Base-by-base conservation (phyloP, 2,888 invertebrate genomes). In the Lasioglossum zephyrum region DNA sequence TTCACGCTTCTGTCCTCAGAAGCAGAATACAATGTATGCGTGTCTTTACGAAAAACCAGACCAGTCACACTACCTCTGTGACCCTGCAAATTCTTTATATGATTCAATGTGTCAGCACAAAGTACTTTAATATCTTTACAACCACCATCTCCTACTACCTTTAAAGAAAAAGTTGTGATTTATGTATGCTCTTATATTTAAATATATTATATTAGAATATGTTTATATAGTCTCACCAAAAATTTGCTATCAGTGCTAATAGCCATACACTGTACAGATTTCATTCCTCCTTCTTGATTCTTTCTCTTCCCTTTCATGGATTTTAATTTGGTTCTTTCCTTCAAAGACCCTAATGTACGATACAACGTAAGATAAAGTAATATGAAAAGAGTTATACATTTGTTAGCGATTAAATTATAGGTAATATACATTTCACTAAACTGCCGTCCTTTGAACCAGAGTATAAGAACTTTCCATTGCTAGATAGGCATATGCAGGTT, bases 381-480 rank as follows among this genome's bases (percentile, higher is more conserved):
- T 39, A 8, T 18, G 11, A 26, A 41, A 53, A 18, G 69, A 39
- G 60, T 47, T 11, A n/a, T 18, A 9, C 1, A 79, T 31, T 22
- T 41, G 13, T 39, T 47, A 16, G 16, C 36, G 5, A 49, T n/a
- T 39, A 11, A 72, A 79, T 75, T n/a, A 26, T 16, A 73, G 26
- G 8, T 81, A 18, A 84, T 95, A 94, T 95, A 96, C 98, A 99
- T 96, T 99, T 99, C 26, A 99, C 97, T 79, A 99, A 96, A 74
- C 96, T 96, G 73, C 98, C 97, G 95, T 99, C 98, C 96, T 99
- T 99, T 81, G 98, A 98, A 0, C 98, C 99, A 44, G 97, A 97
- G 95, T 97, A 99, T 0, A 98, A 95, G 92, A 95, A 96, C 91
- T 96, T 96, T 73, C 97, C 97, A 95, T 99, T 97, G 82, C 96